These are phyloP conservation scores for Fissipunctia ypsillon DNA, from an alignment of 2,888 invertebrate species.

Conservation along the genomic window DNA sequence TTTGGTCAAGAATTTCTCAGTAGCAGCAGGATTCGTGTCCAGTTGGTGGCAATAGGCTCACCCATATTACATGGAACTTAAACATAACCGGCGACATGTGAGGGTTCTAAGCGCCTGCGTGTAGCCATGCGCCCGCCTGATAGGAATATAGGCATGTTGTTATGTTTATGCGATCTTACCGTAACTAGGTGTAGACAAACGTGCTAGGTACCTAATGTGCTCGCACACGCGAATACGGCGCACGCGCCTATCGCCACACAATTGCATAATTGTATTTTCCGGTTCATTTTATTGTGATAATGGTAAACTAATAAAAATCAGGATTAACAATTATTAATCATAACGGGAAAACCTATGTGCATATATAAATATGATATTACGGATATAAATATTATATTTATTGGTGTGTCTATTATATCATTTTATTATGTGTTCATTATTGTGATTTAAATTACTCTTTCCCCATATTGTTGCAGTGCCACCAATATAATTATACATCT, in stretches of 20 bases:
- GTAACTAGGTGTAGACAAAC: conserved; percentile 32
- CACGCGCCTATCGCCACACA: conserved; percentile 17
- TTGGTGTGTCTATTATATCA: conserved; percentile 3
- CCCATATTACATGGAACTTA: too few relatives aligned
- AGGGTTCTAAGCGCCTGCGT: too few relatives aligned
- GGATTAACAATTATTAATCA: conserved; percentile 39
- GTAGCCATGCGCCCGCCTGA: too few relatives aligned
- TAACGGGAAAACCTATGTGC: conserved; percentile 52
- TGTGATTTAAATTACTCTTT: background rate
- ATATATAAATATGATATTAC: conserved; percentile 22
- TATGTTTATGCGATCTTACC: conserved; percentile 8
- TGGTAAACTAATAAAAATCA: conserved; percentile 45
- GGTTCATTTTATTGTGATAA: conserved; percentile 29
- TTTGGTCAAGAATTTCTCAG: too few relatives aligned
- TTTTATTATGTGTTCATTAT: conserved; percentile 12
- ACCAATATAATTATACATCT: background rate
- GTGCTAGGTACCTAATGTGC: background rate
- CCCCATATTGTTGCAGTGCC: background rate
- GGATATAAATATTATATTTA: conserved; percentile 28
- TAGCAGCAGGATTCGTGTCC: background rate
- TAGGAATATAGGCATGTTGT: too few relatives aligned
- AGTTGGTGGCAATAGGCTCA: background rate
- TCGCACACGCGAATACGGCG: background rate
- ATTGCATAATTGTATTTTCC: conserved; percentile 56
- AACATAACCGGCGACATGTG: too few relatives aligned